These are phyloP conservation scores for Drosophila recens DNA, from an alignment of 2,888 invertebrate species.

Conservation along the genomic window DNA sequence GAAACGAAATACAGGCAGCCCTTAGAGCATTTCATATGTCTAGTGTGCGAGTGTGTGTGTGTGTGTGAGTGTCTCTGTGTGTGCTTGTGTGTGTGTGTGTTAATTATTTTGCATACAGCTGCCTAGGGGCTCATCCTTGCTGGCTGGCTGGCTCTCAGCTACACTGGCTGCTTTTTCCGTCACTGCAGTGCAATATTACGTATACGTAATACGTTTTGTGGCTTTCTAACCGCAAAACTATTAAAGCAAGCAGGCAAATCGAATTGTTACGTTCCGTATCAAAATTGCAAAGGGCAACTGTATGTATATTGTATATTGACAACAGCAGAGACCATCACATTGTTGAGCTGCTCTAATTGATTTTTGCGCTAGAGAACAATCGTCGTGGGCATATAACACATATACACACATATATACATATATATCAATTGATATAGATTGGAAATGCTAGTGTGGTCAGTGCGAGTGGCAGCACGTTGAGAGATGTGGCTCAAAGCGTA, in stretches of 20 bases:
- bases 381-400: conserved; percentile 46
- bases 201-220: conserved; percentile 78
- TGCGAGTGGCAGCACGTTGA: neutral
- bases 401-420: neutral
- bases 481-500: conserved; percentile 8
- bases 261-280: conserved; percentile 69
- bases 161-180: conserved; percentile 53
- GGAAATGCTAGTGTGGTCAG: conserved; percentile 15
- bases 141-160: conserved; percentile 8
- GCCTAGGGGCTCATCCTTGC: conserved; percentile 30
- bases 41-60: conserved; percentile 37
- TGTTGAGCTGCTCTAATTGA: conserved; percentile 71
- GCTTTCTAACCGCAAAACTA: conserved; percentile 78
- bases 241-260: conserved; percentile 80
- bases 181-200: conserved; percentile 73
- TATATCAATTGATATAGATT: conserved; percentile 52
- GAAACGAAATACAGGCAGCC: conserved; percentile 11
- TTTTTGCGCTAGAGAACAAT: conserved; percentile 67
- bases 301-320: conserved; percentile 6
- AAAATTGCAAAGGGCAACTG: conserved; percentile 55
- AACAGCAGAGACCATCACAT: conserved; percentile 43
- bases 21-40: conserved; percentile 20
- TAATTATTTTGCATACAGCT: conserved; percentile 80
- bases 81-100: conserved; percentile 58
- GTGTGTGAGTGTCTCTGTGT: conserved; percentile 1